A percentile compares a stretch with the other conserved stretches of the same genome.
These are phyloP conservation scores for Ciconia maguari DNA, from an alignment of 2,113 vertebrate genomes.

Conservation along the genomic window DNA sequence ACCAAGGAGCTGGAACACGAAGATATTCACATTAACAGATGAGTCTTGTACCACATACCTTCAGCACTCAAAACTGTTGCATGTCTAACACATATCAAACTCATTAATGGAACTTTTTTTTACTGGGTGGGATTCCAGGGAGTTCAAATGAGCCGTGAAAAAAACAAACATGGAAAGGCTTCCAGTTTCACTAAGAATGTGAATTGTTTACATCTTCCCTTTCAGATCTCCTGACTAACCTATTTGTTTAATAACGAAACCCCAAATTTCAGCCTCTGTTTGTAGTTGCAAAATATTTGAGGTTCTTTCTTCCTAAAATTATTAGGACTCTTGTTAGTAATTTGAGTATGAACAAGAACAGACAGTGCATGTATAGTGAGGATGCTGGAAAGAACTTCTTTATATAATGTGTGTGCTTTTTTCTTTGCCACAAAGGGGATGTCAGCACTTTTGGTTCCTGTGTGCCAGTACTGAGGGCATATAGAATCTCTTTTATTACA, in stretches of 20 bases:
- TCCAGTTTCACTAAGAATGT: neutral
- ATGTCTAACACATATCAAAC: neutral
- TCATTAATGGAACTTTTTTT: neutral
- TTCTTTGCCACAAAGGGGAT: neutral
- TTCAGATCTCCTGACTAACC: neutral
- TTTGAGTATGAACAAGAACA: neutral
- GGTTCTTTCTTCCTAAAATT: neutral
- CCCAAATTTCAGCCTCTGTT: neutral
- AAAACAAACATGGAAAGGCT: neutral
- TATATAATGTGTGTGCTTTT: rapidly evolving
- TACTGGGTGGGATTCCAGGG: neutral
- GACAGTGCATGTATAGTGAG: neutral
- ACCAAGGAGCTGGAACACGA: neutral
- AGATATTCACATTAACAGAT: neutral
- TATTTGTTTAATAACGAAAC: neutral
- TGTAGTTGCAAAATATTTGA: neutral
- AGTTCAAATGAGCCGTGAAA: conserved; percentile 1
- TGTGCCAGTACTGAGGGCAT: neutral
- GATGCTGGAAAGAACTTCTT: neutral
- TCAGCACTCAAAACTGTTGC: neutral
- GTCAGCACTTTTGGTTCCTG: neutral
- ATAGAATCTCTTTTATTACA: neutral
- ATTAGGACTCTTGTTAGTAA: neutral
- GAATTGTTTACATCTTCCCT: neutral
- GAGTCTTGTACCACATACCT: neutral